A percentile compares a stretch with the other conserved stretches of the same genome.
phyloP scores from a whole-genome alignment of 1,140 invertebrate genomes.

The Ceratosolen solmsi region DNA sequence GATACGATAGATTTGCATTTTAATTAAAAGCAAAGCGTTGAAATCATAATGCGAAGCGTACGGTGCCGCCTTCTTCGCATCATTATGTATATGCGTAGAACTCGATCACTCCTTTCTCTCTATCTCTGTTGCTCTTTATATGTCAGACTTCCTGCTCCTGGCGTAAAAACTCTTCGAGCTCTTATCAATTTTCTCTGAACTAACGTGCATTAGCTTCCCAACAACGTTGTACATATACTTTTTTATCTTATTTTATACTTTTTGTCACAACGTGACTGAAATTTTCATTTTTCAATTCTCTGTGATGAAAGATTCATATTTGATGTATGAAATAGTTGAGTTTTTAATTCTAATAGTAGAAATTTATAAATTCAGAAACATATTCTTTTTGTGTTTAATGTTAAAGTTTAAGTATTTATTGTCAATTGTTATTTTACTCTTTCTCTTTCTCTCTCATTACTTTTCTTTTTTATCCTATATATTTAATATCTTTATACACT shows the following conservation, averaged over 20 bases:
- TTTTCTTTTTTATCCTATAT: not conserved
- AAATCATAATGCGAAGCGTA: conserved; percentile 77
- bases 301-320: not conserved
- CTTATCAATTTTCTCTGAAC: conserved; percentile 43
- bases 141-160: not conserved
- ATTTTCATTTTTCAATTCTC: conserved; percentile 27
- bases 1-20: conserved; percentile 77
- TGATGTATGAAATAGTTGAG: not conserved
- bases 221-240: not conserved
- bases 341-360: not conserved
- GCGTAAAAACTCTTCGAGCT: conserved; percentile 19
- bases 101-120: conserved; percentile 32
- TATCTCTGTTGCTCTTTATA: not conserved
- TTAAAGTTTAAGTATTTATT: too few relatives aligned
- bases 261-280: not conserved
- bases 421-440: not conserved
- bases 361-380: conserved; percentile 10
- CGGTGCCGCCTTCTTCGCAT: conserved; percentile 63
- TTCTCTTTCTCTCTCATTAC: not conserved
- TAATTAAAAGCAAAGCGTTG: conserved; percentile 78
- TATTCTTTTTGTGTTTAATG: not conserved
- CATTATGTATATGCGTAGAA: conserved; percentile 57
- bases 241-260: not conserved
- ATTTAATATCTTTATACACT: not conserved
- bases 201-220: not conserved